Base-by-base conservation (phyloP, 2,797 vertebrate genomes). In the Falco novaeseelandiae region DNA sequence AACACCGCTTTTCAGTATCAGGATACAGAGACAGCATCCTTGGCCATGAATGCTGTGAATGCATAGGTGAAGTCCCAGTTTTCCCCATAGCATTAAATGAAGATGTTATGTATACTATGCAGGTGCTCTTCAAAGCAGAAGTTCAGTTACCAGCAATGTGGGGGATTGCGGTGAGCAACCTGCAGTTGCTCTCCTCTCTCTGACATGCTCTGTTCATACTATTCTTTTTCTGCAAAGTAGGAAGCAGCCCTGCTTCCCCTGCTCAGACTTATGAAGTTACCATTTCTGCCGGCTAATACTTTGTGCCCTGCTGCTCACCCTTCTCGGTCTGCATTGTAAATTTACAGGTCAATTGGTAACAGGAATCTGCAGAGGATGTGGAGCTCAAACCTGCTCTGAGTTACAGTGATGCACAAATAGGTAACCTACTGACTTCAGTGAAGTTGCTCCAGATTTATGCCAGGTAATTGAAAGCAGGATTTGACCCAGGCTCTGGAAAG, bases 391-490 rank as follows among this genome's bases (percentile, higher is more conserved):
- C 62, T 83, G 90, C 79, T 93, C 86, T 36, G 63, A 29, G 72
- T 96, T 83, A 90, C 3, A 5, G 76, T 27, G 84, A 48, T 46
- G 65, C 59, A 40, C 69, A 44, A 87, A 78, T 72, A 55, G 80
- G 70, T 38, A 89, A 81, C 72, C 66, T 40, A 62, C 46, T 25
- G 66, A 46, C 81, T 92, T 55, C 73, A 58, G 34, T 13, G 27
- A 57, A 62, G 38, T 51, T 89, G 34, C 52, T 89, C 83, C 55
- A 92, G 81, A 70, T 91, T 95, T 84, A 76, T 44, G n/a, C 58
- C 79, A 90, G 38, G 77, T 82, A 84, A 95, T 40, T 91, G 86
- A 69, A 89, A 92, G 77, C 77, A 89, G 88, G 74, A 61, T 83
- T 72, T 83, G 63, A 70, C n/a, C 23, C 51, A 83, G 36, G 73